A percentile compares a stretch with the other conserved stretches of the same genome.
phyloP scores from a whole-genome alignment of 2,888 invertebrate species.

The Melipona bicolor region DNA sequence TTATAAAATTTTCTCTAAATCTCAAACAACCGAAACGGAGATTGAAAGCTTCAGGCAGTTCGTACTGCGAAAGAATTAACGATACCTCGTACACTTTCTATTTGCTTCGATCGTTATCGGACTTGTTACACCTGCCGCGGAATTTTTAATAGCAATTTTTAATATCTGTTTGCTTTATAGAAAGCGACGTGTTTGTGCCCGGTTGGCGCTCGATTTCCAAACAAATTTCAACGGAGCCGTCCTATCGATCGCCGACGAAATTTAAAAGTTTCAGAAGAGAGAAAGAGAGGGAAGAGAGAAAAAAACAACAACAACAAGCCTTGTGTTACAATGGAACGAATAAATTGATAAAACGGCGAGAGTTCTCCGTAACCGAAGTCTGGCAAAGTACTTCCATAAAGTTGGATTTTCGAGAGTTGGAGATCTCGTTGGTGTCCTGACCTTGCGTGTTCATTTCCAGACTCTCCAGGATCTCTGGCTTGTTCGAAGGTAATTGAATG shows the following conservation, averaged over 20 bases:
- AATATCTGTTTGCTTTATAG: background rate
- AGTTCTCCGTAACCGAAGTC: background rate
- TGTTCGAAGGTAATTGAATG: slow-evolving; percentile 29
- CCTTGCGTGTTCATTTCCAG: slow-evolving; percentile 56
- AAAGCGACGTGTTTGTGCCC: background rate
- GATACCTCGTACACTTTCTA: too few species aligned
- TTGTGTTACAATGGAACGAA: slow-evolving; percentile 4
- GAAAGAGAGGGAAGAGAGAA: too few species aligned
- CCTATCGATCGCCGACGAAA: background rate
- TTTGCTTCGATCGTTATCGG: background rate
- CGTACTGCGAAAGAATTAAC: background rate
- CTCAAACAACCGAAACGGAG: background rate
- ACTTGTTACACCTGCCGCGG: background rate
- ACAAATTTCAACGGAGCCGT: background rate
- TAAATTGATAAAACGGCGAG: slow-evolving; percentile 16
- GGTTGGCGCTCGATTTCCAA: background rate
- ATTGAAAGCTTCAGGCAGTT: background rate
- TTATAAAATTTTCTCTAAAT: background rate
- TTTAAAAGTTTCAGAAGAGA: background rate
- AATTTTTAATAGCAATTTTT: slow-evolving; percentile 11
- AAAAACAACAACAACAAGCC: background rate
- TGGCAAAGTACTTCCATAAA: slow-evolving; percentile 20
- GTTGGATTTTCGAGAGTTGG: background rate
- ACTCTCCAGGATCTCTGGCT: slow-evolving; percentile 25
- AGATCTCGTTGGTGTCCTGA: slow-evolving; percentile 49